These are phyloP conservation scores for Eptatretus atami DNA, from an alignment of 2,797 vertebrate species.

Conservation along the genomic window DNA sequence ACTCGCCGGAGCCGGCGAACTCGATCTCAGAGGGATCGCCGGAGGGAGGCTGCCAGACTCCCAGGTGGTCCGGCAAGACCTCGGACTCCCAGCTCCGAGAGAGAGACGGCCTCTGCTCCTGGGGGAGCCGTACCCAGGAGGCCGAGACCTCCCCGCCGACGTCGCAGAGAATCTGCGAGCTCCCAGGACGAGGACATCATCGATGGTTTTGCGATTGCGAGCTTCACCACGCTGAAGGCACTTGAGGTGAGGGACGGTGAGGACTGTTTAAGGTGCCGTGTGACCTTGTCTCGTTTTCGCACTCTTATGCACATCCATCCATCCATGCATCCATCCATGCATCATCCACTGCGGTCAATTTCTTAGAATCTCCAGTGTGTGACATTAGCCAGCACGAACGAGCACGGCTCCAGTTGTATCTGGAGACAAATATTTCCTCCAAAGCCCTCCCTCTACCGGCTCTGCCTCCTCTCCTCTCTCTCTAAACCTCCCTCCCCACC, in stretches of 20 bases:
- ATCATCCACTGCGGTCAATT: background rate
- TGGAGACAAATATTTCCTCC: constrained; percentile 1
- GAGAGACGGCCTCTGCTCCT: constrained; percentile 41
- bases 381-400: no score
- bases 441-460: background rate
- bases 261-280: background rate
- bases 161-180: constrained; percentile 57
- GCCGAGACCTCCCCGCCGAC: constrained; percentile 35
- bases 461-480: background rate
- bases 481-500: background rate
- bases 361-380: no score
- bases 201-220: constrained; percentile 76
- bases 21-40: constrained; percentile 42
- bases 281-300: no score
- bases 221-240: constrained; percentile 64
- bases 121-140: constrained; percentile 27
- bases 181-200: constrained; percentile 86
- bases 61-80: constrained; percentile 37
- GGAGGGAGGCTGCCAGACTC: constrained; percentile 35
- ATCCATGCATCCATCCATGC: background rate
- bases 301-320: background rate
- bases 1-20: constrained; percentile 56
- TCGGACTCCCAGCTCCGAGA: constrained; percentile 39
- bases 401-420: background rate
- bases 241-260: constrained; percentile 33